A percentile compares a stretch with the other conserved stretches of the same genome.
Evolutionary conservation across 2,888 invertebrate species (phyloP).

Genomic region (Copidosoma aretas): DNA sequence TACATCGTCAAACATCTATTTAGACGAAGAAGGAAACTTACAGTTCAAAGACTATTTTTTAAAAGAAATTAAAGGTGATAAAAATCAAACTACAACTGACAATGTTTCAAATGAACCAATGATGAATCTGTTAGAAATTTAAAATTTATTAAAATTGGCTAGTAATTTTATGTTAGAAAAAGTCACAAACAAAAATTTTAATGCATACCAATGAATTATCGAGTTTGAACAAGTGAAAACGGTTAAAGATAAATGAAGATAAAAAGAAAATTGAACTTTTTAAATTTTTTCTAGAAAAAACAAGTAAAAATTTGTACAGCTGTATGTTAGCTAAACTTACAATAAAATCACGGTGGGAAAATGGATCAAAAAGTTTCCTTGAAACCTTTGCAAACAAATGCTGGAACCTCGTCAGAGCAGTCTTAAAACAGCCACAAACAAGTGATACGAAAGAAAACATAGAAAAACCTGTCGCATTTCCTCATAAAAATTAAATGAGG

Average conservation of each 20-base stretch:
- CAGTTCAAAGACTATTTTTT: constrained; percentile 35
- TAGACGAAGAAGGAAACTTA: constrained; percentile 40
- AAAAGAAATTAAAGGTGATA: constrained; percentile 30
- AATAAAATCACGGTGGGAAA: constrained; percentile 38
- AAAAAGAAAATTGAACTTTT: constrained; percentile 36
- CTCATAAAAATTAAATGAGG: too few species aligned
- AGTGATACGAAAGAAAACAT: too few species aligned
- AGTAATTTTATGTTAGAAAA: constrained; percentile 40
- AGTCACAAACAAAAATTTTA: constrained; percentile 39
- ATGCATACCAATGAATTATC: constrained; percentile 39
- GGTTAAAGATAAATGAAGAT: constrained; percentile 35
- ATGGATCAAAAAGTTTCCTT: constrained; percentile 41
- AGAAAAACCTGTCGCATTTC: too few species aligned
- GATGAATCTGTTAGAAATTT: constrained; percentile 21
- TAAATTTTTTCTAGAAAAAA: constrained; percentile 35
- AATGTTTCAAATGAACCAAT: constrained; percentile 5
- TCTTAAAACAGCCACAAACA: too few species aligned
- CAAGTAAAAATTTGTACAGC: constrained; percentile 33
- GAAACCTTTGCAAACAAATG: constrained; percentile 47
- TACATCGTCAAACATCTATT: too few species aligned
- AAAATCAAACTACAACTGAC: constrained; percentile 4
- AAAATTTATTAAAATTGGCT: constrained; percentile 33
- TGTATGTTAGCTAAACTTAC: constrained; percentile 40
- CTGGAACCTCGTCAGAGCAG: constrained; percentile 37
- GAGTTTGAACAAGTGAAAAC: constrained; percentile 41